Evolutionary conservation across 2,113 vertebrate genomes (phyloP).

Genomic region (Cyprinodon tularosa): DNA sequence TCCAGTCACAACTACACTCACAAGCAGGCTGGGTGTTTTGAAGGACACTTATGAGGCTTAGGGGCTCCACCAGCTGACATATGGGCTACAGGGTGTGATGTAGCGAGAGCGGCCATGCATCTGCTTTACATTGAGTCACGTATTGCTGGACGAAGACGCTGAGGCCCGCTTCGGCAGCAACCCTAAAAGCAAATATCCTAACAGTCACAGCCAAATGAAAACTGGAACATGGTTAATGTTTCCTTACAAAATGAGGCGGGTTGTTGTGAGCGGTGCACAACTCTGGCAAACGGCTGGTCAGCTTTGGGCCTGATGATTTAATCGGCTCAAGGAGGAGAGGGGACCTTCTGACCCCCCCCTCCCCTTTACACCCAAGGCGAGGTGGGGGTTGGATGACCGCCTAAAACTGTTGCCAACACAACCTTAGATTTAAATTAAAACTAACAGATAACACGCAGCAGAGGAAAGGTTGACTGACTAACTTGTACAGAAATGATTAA

Average conservation of each 20-base stretch:
- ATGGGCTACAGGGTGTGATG: conserved; percentile 55
- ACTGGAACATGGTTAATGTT: conserved; percentile 50
- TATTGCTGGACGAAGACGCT: conserved; percentile 17
- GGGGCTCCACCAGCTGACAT: conserved; percentile 64
- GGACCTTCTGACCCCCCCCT: conserved; percentile 47
- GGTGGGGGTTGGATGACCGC: conserved; percentile 33
- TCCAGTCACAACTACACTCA: conserved; percentile 8
- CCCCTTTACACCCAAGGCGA: conserved; percentile 38
- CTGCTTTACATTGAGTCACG: conserved; percentile 57
- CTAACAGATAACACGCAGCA: conserved; percentile 25
- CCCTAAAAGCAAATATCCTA: neutral
- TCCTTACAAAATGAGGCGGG: conserved; percentile 22
- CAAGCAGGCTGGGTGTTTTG: conserved; percentile 41
- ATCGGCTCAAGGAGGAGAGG: conserved; percentile 72
- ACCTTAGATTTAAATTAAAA: conserved; percentile 48
- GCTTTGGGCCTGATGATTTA: conserved; percentile 65
- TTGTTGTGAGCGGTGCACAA: conserved; percentile 22
- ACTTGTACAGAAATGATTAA: neutral
- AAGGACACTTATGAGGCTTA: conserved; percentile 54
- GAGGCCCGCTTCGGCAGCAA: conserved; percentile 9
- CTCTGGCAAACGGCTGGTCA: conserved; percentile 52
- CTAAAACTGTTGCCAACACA: conserved; percentile 49
- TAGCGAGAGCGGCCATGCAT: conserved; percentile 37
- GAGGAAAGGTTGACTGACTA: conserved; percentile 1
- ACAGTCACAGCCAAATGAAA: conserved; percentile 33